Percentiles rank a stretch among this genome's conserved stretches.
phyloP scores from a whole-genome alignment of 2,888 invertebrate genomes.

The Oscheius myriophilus region DNA sequence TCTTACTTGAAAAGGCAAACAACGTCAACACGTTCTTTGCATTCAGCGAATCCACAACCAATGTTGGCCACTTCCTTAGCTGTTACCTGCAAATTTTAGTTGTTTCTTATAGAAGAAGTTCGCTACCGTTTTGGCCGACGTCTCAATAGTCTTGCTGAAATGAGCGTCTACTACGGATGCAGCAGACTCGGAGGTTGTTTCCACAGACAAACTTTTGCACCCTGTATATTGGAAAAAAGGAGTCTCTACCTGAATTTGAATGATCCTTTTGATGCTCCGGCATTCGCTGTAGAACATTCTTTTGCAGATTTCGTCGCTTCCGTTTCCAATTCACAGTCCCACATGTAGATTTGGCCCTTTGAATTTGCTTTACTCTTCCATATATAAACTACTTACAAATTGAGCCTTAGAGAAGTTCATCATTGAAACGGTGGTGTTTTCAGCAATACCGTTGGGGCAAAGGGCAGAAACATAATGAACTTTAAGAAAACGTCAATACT shows the following conservation, averaged over 20 bases:
- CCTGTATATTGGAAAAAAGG: background rate
- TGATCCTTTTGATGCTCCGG: conserved; percentile 36
- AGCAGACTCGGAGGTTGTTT: conserved; percentile 10
- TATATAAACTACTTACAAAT: conserved; percentile 26
- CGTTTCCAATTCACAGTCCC: conserved; percentile 39
- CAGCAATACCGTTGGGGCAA: conserved; percentile 17
- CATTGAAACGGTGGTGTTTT: conserved; percentile 22
- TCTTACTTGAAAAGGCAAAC: conserved; percentile 41
- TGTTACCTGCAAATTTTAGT: conserved; percentile 3
- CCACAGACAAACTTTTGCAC: conserved; percentile 28
- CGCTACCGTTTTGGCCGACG: background rate
- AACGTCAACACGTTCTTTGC: conserved; percentile 35
- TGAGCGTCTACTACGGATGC: background rate
- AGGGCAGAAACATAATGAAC: background rate
- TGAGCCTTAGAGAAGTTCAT: conserved; percentile 4
- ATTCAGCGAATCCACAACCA: conserved; percentile 38
- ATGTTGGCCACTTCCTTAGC: conserved; percentile 2
- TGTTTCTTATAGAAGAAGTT: background rate
- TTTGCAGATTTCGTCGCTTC: conserved; percentile 32
- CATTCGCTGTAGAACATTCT: conserved; percentile 32
- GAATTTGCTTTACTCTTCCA: conserved; percentile 7
- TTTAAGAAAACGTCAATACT: background rate
- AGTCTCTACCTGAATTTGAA: conserved; percentile 36
- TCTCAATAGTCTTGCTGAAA: background rate
- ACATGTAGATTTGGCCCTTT: conserved; percentile 25